phyloP scores from a whole-genome alignment of 2,888 invertebrate species.

The Cantharis flavilabris region DNA sequence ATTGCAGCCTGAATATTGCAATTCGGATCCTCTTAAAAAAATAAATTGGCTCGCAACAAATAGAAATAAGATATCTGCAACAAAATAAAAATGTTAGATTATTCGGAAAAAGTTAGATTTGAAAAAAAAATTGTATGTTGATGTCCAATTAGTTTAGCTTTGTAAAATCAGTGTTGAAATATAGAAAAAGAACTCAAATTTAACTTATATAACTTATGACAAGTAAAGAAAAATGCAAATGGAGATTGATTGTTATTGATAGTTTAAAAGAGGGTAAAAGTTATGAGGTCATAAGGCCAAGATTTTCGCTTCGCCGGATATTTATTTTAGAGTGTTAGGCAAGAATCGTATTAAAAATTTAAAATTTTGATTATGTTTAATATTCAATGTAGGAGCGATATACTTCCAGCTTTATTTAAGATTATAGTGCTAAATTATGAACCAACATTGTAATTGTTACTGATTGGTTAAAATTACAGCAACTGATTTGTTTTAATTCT shows the following conservation, averaged over 20 bases:
- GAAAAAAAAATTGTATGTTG: background rate
- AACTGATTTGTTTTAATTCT: too few relatives aligned
- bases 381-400: too few relatives aligned
- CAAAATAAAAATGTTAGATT: background rate
- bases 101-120: background rate
- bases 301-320: background rate
- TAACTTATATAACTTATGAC: background rate
- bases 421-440: too few relatives aligned
- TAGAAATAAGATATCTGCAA: slow-evolving; percentile 48
- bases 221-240: background rate
- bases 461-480: too few relatives aligned
- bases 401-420: too few relatives aligned
- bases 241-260: background rate
- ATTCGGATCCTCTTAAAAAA: slow-evolving; percentile 40
- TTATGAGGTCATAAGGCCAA: background rate
- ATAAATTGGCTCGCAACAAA: slow-evolving; percentile 45
- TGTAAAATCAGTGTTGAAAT: background rate
- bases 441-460: too few relatives aligned
- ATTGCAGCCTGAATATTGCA: slow-evolving; percentile 58
- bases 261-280: background rate
- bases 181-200: background rate
- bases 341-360: background rate
- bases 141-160: background rate
- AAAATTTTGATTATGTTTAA: background rate
- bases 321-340: background rate